Evolutionary conservation across 2,113 vertebrate species (phyloP).

Genomic region (Pholis gunnellus): DNA sequence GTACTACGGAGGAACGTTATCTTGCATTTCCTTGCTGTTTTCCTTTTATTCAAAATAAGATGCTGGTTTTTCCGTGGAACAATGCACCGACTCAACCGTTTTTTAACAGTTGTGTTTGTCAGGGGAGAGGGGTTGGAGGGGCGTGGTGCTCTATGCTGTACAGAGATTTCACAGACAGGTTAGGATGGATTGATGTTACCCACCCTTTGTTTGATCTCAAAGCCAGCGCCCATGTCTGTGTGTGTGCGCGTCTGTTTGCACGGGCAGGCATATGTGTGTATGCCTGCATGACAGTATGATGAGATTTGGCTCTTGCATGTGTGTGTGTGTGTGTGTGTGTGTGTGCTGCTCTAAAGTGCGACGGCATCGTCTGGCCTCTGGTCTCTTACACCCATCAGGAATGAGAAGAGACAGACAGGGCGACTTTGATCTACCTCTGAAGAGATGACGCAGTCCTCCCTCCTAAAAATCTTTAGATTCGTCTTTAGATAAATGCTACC

Average conservation of each 20-base stretch:
- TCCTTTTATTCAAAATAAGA: not conserved
- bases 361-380: conserved; percentile 62
- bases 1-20: not conserved
- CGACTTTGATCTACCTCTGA: conserved; percentile 65
- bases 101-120: conserved; percentile 10
- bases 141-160: conserved; percentile 12
- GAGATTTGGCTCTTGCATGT: conserved; percentile 43
- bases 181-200: conserved; percentile 55
- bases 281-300: conserved; percentile 40
- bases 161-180: conserved; percentile 49
- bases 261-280: conserved; percentile 25
- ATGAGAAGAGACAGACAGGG: conserved; percentile 59
- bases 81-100: not conserved
- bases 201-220: conserved; percentile 64
- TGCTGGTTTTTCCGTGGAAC: not conserved
- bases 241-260: conserved; percentile 30
- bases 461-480: not conserved
- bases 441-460: conserved; percentile 17
- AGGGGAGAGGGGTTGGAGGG: not conserved
- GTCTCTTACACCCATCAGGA: conserved; percentile 63
- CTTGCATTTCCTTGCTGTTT: not conserved
- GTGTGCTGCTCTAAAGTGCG: conserved; percentile 4
- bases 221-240: conserved; percentile 50
- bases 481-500: too few species aligned
- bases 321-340: conserved; percentile 26